phyloP scores from a whole-genome alignment of 1,140 invertebrate species.

The Brachionus angularis region DNA sequence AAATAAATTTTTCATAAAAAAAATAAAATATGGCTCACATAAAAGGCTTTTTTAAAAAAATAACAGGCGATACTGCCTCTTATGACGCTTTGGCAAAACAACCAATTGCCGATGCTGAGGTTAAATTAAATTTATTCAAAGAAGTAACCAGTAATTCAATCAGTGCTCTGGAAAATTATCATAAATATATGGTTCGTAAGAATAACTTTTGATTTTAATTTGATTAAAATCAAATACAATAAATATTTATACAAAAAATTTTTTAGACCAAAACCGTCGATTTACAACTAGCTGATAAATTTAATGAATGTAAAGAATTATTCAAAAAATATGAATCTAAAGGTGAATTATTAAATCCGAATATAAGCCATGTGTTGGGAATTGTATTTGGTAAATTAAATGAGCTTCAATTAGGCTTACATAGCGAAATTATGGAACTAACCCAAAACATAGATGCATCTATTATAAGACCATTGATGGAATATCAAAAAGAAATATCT shows the following conservation, averaged over 20 bases:
- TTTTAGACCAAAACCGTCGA: conserved; percentile 20
- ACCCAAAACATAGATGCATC: neutral
- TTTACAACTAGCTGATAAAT: conserved; percentile 22
- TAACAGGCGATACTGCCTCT: conserved; percentile 17
- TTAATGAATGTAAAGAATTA: conserved; percentile 31
- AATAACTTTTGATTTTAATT: neutral
- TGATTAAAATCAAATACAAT: neutral
- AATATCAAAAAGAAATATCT: conserved; percentile 32
- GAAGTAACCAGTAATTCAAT: conserved; percentile 19
- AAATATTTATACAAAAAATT: neutral
- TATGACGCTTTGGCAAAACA: conserved; percentile 41
- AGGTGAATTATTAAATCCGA: conserved; percentile 23
- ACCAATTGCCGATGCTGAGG: conserved; percentile 33
- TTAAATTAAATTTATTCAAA: conserved; percentile 32
- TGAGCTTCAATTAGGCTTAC: neutral
- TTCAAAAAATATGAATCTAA: conserved; percentile 21
- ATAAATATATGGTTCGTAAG: conserved; percentile 35
- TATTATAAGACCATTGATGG: conserved; percentile 13
- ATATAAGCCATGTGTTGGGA: conserved; percentile 5
- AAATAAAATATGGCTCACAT: conserved; percentile 40
- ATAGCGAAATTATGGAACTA: conserved; percentile 10
- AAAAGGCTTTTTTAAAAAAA: conserved; percentile 43
- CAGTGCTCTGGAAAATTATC: conserved; percentile 5
- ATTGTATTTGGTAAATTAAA: conserved; percentile 10
- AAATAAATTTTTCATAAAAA: no score